Percentiles rank a stretch among this genome's conserved stretches.
These are phyloP conservation scores for Spicauda simplicius DNA, from an alignment of 2,888 invertebrate species.

Conservation along the genomic window DNA sequence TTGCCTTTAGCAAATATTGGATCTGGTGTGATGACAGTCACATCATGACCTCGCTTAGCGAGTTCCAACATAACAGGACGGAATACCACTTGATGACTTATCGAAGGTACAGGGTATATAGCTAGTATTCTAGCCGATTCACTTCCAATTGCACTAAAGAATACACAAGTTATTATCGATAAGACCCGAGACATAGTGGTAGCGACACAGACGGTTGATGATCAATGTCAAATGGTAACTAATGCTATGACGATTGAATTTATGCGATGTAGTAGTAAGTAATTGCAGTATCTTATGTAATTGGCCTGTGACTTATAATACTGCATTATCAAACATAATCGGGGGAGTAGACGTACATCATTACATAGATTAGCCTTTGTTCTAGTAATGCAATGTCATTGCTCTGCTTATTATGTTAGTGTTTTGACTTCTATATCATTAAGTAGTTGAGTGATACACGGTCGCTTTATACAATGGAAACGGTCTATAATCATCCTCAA, in stretches of 20 bases:
- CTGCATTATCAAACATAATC: background rate
- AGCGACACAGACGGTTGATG: background rate
- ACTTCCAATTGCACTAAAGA: background rate
- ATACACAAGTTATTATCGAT: background rate
- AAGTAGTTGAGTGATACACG: too few relatives aligned
- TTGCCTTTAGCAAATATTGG: constrained; percentile 48
- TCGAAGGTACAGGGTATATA: constrained; percentile 51
- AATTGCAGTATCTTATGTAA: background rate
- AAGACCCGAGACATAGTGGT: background rate
- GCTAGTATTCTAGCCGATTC: constrained; percentile 51
- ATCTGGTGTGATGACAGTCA: constrained; percentile 52
- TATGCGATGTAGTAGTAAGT: background rate
- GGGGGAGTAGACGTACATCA: background rate
- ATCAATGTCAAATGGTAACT: background rate
- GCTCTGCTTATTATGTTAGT: background rate
- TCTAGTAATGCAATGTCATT: background rate
- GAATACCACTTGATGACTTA: constrained; percentile 55
- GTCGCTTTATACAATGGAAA: too few relatives aligned
- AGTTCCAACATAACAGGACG: constrained; percentile 51
- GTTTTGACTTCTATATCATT: too few relatives aligned
- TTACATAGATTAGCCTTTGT: background rate
- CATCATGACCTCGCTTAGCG: constrained; percentile 51
- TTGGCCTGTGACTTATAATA: background rate
- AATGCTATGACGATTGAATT: background rate
- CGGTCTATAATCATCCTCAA: too few relatives aligned